phyloP scores from a whole-genome alignment of 2,888 invertebrate species.

The Coleophora deauratella region DNA sequence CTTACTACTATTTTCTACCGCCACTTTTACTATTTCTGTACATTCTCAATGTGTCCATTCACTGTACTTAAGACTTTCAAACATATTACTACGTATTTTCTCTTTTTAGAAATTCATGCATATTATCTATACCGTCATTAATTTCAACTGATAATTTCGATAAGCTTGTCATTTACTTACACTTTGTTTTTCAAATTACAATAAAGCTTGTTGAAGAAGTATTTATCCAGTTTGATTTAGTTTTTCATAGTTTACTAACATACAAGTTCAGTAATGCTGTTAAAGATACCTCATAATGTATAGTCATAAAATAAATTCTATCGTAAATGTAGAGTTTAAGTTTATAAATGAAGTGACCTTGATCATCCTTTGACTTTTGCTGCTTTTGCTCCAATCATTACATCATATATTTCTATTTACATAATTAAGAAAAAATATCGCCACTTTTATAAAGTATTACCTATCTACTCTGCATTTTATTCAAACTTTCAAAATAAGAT shows the following conservation, averaged over 20 bases:
- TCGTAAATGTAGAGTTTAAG: constrained; percentile 35
- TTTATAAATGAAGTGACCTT: constrained; percentile 71
- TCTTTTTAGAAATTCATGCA: too few species aligned
- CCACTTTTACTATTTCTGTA: constrained; percentile 42
- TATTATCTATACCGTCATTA: too few species aligned
- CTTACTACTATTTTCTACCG: constrained; percentile 58
- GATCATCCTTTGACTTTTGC: constrained; percentile 63
- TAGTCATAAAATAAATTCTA: constrained; percentile 43
- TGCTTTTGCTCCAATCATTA: constrained; percentile 58
- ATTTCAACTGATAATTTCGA: too few species aligned
- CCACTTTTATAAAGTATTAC: constrained; percentile 4
- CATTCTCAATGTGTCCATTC: not conserved
- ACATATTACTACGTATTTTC: constrained; percentile 15
- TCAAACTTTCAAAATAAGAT: too few species aligned
- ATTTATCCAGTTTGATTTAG: too few species aligned
- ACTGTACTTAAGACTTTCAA: too few species aligned
- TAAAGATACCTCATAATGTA: constrained; percentile 50
- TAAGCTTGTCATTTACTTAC: too few species aligned
- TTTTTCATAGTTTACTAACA: too few species aligned
- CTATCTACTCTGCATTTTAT: not conserved
- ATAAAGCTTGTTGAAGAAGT: too few species aligned
- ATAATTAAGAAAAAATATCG: too few species aligned
- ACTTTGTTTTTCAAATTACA: too few species aligned
- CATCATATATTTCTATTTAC: constrained; percentile 36
- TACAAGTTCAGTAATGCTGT: constrained; percentile 34